Percentiles rank a stretch among this genome's conserved stretches.
Evolutionary conservation across 1,140 invertebrate genomes (phyloP).

Genomic region (Habropoda laboriosa): DNA sequence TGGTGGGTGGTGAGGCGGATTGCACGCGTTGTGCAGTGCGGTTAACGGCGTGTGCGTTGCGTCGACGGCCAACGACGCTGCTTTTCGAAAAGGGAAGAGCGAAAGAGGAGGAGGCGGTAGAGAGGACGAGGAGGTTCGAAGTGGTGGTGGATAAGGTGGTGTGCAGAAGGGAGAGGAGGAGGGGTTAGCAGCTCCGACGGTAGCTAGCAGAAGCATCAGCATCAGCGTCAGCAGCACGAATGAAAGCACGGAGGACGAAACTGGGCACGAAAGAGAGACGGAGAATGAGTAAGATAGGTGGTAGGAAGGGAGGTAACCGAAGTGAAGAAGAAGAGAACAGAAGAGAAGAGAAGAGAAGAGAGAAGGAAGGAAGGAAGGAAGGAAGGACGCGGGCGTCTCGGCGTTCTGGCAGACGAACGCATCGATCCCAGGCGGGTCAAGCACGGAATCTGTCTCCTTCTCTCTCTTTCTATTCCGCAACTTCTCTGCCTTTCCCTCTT

Average conservation of each 20-base stretch:
- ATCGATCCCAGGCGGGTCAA: constrained; percentile 82
- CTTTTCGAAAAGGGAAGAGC: constrained; percentile 71
- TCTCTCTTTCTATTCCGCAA: constrained; percentile 50
- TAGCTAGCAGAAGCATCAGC: constrained; percentile 64
- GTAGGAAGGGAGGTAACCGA: constrained; percentile 44
- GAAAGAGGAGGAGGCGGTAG: constrained; percentile 32
- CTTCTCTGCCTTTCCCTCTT: constrained; percentile 56
- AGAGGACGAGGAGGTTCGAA: constrained; percentile 24
- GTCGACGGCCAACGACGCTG: constrained; percentile 75
- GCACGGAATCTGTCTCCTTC: constrained; percentile 76
- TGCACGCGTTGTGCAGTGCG: constrained; percentile 78
- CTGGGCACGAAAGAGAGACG: constrained; percentile 49
- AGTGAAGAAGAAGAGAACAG: constrained; percentile 44
- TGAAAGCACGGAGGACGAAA: constrained; percentile 65
- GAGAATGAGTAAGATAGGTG: constrained; percentile 49
- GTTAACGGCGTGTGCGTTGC: constrained; percentile 80
- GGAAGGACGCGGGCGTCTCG: constrained; percentile 79
- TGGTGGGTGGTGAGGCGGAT: constrained; percentile 61
- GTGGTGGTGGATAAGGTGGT: constrained; percentile 30
- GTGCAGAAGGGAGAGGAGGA: not conserved
- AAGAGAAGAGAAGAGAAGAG: constrained; percentile 39
- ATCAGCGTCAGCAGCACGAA: constrained; percentile 68
- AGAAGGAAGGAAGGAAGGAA: constrained; percentile 62
- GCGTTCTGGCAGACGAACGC: constrained; percentile 82
- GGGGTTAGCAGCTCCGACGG: constrained; percentile 53